Percentiles rank a stretch among this genome's conserved stretches.
Evolutionary conservation across 2,797 vertebrate species (phyloP).

Genomic region (Notolabrus celidotus): DNA sequence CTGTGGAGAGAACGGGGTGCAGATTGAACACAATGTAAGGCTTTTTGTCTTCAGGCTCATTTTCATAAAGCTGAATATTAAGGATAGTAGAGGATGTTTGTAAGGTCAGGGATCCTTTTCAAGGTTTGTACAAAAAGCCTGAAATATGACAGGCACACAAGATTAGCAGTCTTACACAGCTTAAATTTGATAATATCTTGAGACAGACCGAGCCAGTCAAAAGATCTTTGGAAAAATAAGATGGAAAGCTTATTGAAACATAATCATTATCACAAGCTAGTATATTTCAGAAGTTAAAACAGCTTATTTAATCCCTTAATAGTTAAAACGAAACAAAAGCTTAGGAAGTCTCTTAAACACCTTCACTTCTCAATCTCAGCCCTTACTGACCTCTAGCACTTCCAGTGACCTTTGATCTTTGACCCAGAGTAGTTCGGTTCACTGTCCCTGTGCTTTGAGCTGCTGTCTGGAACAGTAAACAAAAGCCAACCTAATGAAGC

Average conservation of each 20-base stretch:
- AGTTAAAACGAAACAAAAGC: too few relatives aligned
- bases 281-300: too few relatives aligned
- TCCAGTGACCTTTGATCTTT: constrained; percentile 45
- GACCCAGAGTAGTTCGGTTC: constrained; percentile 33
- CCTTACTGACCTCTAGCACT: constrained; percentile 24
- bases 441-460: constrained; percentile 33
- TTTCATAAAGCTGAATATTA: constrained; percentile 82
- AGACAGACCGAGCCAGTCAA: too few relatives aligned
- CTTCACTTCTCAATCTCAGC: constrained; percentile 5
- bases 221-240: too few relatives aligned
- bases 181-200: constrained; percentile 11
- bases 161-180: constrained; percentile 1
- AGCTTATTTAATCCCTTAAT: too few relatives aligned
- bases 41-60: constrained; percentile 72
- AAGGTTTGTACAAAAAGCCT: constrained; percentile 39
- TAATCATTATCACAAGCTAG: too few relatives aligned
- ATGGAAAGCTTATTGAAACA: too few relatives aligned
- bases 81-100: constrained; percentile 56
- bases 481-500: constrained; percentile 5
- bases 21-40: constrained; percentile 60
- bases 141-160: constrained; percentile 29
- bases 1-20: neutral
- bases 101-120: constrained; percentile 27
- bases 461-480: constrained; percentile 36
- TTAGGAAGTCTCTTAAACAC: constrained; percentile 1